A percentile compares a stretch with the other conserved stretches of the same genome.
These are phyloP conservation scores for Ormyrus thymus DNA, from an alignment of 2,888 invertebrate species.

Conservation along the genomic window DNA sequence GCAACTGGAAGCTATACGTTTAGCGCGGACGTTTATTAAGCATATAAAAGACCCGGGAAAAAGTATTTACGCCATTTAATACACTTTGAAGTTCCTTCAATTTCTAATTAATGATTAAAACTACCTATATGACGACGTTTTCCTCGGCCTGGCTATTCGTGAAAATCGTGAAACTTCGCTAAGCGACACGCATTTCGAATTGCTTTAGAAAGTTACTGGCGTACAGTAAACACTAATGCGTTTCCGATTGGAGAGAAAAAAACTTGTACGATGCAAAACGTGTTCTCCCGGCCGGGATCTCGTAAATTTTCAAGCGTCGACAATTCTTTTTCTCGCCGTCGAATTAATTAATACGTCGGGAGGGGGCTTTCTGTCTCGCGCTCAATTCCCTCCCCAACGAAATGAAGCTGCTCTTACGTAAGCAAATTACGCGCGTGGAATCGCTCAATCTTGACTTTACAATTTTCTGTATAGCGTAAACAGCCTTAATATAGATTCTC, in stretches of 20 bases:
- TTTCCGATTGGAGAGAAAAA: slow-evolving; percentile 43
- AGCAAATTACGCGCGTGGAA: no score
- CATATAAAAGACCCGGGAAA: no score
- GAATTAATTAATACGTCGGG: slow-evolving; percentile 22
- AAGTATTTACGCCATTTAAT: no score
- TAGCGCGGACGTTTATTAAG: not conserved
- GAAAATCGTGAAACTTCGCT: slow-evolving; percentile 48
- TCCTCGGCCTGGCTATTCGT: not conserved
- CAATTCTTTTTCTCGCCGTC: not conserved
- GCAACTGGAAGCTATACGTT: not conserved
- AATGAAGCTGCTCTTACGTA: no score
- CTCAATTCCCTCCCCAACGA: no score
- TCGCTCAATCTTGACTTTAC: no score
- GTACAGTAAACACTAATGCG: slow-evolving; percentile 33
- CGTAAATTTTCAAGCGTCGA: slow-evolving; percentile 11
- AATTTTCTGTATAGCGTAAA: no score
- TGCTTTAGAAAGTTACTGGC: slow-evolving; percentile 51
- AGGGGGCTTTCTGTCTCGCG: no score
- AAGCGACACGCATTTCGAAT: slow-evolving; percentile 44
- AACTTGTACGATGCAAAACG: slow-evolving; percentile 41
- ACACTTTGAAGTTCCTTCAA: no score
- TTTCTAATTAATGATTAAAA: no score
- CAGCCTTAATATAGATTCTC: no score
- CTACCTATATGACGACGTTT: not conserved
- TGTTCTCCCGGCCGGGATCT: slow-evolving; percentile 29